phyloP scores from a whole-genome alignment of 2,888 invertebrate genomes.

The Cerceris rybyensis region DNA sequence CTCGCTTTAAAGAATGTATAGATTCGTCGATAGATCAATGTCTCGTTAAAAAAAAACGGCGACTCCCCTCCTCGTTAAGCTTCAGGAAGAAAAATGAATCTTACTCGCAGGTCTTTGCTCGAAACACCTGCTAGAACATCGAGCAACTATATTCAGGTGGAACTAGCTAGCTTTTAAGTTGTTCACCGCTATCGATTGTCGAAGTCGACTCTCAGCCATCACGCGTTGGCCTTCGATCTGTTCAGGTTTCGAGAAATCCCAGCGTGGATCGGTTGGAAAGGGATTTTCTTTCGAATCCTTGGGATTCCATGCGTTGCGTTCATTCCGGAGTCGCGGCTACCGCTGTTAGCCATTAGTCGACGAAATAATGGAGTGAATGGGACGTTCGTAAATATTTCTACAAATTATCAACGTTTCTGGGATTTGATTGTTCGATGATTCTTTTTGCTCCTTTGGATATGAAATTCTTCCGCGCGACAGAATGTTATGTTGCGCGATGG shows the following conservation, averaged over 20 bases:
- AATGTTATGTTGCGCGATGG: too few relatives aligned
- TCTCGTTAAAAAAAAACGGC: not conserved
- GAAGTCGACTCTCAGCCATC: constrained; percentile 10
- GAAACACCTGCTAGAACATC: constrained; percentile 15
- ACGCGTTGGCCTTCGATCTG: constrained; percentile 9
- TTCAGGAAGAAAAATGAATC: not conserved
- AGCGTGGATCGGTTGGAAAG: constrained; percentile 30
- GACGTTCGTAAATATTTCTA: not conserved
- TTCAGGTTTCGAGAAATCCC: constrained; percentile 40
- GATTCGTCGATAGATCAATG: not conserved
- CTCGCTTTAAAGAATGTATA: too few relatives aligned
- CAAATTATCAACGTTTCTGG: not conserved
- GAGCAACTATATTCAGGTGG: not conserved
- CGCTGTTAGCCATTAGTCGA: constrained; percentile 48
- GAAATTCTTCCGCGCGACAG: too few relatives aligned
- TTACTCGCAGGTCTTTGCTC: not conserved
- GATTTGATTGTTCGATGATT: too few relatives aligned
- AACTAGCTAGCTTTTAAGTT: constrained; percentile 34
- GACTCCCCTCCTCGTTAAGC: not conserved
- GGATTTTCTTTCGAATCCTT: constrained; percentile 51
- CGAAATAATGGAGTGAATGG: constrained; percentile 38
- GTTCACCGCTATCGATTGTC: constrained; percentile 55
- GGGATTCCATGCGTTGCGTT: constrained; percentile 47
- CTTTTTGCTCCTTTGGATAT: too few relatives aligned
- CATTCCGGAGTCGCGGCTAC: constrained; percentile 46